Conservation (phyloP, 2,797 vertebrate genomes). For the Pseudochirops cupreus region DNA sequence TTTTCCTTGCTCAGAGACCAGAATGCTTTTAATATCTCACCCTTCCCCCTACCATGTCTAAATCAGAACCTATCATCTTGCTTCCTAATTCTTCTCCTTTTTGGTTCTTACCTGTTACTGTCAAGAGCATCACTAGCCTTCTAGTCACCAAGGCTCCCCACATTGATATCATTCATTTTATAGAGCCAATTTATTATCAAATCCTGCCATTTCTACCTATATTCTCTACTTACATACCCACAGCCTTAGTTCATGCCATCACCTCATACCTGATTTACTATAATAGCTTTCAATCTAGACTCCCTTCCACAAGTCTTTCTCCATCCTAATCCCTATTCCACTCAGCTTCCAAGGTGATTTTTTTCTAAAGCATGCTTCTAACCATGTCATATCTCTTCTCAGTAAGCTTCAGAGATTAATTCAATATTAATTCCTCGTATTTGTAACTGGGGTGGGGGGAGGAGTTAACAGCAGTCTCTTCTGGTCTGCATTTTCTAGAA, state of each 20-base stretch:
- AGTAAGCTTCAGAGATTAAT: background rate
- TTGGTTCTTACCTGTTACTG: background rate
- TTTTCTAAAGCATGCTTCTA: background rate
- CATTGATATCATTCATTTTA: background rate
- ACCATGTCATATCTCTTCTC: background rate
- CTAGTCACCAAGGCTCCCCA: background rate
- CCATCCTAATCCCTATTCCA: background rate
- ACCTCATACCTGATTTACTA: background rate
- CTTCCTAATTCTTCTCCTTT: background rate
- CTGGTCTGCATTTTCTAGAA: background rate
- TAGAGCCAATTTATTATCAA: background rate
- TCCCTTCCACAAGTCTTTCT: background rate
- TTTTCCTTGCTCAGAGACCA: background rate
- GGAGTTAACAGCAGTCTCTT: background rate
- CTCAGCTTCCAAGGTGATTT: background rate
- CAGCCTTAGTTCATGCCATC: background rate
- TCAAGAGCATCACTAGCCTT: background rate
- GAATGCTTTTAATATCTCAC: background rate
- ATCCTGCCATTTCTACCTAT: background rate
- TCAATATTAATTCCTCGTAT: background rate
- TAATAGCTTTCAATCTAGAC: background rate
- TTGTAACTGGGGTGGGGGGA: background rate
- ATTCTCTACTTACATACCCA: background rate
- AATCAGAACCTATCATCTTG: background rate
- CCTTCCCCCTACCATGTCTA: background rate